phyloP scores from a whole-genome alignment of 1,140 invertebrate genomes.

The Eciton burchellii region DNA sequence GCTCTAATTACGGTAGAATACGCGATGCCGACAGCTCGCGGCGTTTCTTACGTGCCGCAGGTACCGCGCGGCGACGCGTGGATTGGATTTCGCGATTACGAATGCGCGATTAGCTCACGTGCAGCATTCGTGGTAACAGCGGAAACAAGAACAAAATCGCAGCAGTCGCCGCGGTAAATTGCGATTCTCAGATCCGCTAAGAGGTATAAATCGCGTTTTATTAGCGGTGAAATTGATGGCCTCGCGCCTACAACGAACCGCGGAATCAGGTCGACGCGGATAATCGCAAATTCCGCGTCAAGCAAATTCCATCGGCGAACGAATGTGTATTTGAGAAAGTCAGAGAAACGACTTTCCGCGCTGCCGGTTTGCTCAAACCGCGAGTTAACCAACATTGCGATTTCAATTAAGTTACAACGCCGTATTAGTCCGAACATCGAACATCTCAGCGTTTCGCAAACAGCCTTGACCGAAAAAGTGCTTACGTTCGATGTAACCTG shows the following conservation, averaged over 20 bases:
- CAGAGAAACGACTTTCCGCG: slow-evolving; percentile 15
- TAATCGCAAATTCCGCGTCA: slow-evolving; percentile 46
- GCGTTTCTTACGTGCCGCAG: neutral
- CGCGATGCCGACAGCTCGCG: neutral
- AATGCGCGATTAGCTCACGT: slow-evolving; percentile 30
- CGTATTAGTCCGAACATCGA: slow-evolving; percentile 27
- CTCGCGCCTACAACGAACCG: slow-evolving; percentile 17
- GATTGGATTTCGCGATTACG: slow-evolving; percentile 31
- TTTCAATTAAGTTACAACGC: slow-evolving; percentile 48
- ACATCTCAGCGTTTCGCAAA: no score
- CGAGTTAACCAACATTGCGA: slow-evolving; percentile 44
- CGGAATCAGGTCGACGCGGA: slow-evolving; percentile 35
- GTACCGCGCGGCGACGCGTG: slow-evolving; percentile 30
- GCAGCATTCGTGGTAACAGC: slow-evolving; percentile 35
- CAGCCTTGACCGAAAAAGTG: no score
- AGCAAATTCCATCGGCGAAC: slow-evolving; percentile 25
- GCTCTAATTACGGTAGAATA: slow-evolving; percentile 14
- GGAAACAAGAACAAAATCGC: slow-evolving; percentile 24
- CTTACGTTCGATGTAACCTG: no score
- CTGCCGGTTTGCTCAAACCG: slow-evolving; percentile 1
- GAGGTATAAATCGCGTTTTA: slow-evolving; percentile 14
- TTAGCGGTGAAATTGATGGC: slow-evolving; percentile 37
- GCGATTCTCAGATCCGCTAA: neutral
- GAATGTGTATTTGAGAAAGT: slow-evolving; percentile 51
- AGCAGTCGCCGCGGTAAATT: neutral